A percentile compares a stretch with the other conserved stretches of the same genome.
Evolutionary conservation across 2,113 vertebrate genomes (phyloP).

Genomic region (Bolborhynchus lineola): DNA sequence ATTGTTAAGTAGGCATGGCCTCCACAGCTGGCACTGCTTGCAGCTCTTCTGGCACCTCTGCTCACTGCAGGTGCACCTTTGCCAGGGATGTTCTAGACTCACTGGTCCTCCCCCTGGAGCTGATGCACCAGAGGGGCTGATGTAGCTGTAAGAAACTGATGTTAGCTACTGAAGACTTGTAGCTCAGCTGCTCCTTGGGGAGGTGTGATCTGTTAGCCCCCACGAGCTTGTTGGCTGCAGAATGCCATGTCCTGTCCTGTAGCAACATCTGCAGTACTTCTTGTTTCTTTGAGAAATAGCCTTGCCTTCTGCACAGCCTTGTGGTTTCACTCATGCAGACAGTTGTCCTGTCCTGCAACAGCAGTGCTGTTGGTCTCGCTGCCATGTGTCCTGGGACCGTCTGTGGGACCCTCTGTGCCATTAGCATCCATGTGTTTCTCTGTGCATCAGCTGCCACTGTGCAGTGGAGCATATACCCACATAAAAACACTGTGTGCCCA

Average conservation of each 20-base stretch:
- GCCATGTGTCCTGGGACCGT: accelerated
- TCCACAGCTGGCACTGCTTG: background rate
- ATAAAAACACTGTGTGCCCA: accelerated
- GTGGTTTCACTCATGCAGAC: background rate
- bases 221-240: background rate
- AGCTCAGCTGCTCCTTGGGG: background rate
- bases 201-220: background rate
- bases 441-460: accelerated
- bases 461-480: background rate
- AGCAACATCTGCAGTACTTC: background rate
- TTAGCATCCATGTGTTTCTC: background rate
- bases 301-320: background rate
- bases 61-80: background rate
- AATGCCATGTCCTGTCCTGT: background rate
- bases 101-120: background rate
- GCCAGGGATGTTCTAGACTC: background rate
- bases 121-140: background rate
- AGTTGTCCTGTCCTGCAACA: background rate
- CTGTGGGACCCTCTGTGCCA: accelerated
- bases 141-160: background rate
- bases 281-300: background rate
- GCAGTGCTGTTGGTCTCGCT: accelerated
- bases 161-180: background rate
- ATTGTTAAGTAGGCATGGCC: background rate
- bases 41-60: background rate